phyloP scores from a whole-genome alignment of 2,113 vertebrate genomes.

The Melanerpes aurifrons region DNA sequence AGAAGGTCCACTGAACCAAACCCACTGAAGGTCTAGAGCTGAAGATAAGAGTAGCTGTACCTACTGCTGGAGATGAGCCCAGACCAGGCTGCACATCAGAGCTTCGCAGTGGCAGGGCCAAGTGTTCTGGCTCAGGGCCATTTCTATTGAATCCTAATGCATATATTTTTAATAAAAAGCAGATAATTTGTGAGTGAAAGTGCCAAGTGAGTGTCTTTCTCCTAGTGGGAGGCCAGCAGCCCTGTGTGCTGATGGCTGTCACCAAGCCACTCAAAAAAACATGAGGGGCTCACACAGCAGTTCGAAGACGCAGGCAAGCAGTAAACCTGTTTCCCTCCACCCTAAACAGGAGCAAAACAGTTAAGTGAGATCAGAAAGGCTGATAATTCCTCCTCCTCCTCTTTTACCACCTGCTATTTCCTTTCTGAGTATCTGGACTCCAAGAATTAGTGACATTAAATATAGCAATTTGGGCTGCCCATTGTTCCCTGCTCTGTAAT shows the following conservation, averaged over 20 bases:
- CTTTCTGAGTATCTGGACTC: neutral
- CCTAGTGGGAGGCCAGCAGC: neutral
- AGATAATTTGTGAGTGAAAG: neutral
- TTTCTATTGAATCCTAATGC: neutral
- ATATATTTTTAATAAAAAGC: neutral
- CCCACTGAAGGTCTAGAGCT: neutral
- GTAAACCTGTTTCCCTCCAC: rapidly evolving
- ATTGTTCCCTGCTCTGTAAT: neutral
- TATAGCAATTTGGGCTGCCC: neutral
- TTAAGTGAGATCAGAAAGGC: neutral
- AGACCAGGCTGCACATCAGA: rapidly evolving
- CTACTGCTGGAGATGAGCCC: neutral
- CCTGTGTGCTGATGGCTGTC: neutral
- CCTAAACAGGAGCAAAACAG: neutral
- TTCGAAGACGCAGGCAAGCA: rapidly evolving
- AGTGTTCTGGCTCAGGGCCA: neutral
- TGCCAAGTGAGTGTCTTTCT: neutral
- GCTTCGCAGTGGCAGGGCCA: neutral
- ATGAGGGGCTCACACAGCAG: rapidly evolving
- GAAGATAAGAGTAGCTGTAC: neutral
- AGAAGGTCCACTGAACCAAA: rapidly evolving
- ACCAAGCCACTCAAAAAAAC: neutral
- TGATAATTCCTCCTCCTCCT: neutral
- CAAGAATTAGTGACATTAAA: neutral
- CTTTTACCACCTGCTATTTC: neutral